Evolutionary conservation across 64 coral and sea anemone genomes (phyloP).

Genomic region (Catalaphyllia jardinei): DNA sequence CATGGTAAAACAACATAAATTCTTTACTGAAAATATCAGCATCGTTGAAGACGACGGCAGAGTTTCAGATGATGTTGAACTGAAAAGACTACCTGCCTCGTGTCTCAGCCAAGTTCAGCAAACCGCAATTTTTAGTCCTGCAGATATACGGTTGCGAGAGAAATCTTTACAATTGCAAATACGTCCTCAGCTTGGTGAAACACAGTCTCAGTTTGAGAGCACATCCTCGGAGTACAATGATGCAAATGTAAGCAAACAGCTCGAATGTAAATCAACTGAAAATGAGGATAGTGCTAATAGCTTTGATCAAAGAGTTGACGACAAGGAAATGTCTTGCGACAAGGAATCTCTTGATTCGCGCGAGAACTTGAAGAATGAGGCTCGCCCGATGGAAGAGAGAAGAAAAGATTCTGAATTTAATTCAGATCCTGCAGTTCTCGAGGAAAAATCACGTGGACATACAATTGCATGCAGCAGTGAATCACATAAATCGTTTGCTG

Average conservation of each 20-base stretch:
- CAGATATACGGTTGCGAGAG: neutral
- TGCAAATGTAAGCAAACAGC: neutral
- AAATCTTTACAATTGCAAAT: neutral
- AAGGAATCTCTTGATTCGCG: neutral
- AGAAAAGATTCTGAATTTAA: neutral
- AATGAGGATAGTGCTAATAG: neutral
- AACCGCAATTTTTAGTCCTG: neutral
- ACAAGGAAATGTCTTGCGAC: neutral
- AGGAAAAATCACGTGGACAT: neutral
- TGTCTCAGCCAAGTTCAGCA: neutral
- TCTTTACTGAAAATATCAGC: neutral
- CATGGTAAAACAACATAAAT: neutral
- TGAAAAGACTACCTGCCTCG: neutral
- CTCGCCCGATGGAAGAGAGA: neutral
- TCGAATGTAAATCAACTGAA: neutral
- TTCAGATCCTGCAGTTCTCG: neutral
- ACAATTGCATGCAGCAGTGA: neutral
- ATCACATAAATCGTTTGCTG: neutral
- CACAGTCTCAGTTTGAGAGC: neutral
- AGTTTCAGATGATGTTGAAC: neutral
- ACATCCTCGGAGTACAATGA: neutral
- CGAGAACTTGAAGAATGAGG: neutral
- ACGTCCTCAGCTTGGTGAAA: constrained; percentile 22
- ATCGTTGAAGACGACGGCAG: neutral
- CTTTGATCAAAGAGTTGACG: neutral